phyloP scores from a whole-genome alignment of 2,888 invertebrate species.

The Melinaea menophilus region DNA sequence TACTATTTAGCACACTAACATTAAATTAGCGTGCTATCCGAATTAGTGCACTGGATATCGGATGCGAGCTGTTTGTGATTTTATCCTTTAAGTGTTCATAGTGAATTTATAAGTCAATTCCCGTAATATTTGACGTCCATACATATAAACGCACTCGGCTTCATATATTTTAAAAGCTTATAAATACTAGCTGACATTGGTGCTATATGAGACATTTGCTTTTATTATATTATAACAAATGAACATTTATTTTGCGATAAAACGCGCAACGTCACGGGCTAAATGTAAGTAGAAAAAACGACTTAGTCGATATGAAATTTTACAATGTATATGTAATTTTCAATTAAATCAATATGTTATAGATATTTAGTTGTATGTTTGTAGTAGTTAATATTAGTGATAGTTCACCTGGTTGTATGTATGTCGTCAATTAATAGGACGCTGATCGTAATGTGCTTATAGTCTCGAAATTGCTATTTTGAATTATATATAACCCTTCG shows the following conservation, averaged over 20 bases:
- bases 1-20: too few relatives aligned
- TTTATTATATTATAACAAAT: slow-evolving; percentile 16
- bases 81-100: slow-evolving; percentile 77
- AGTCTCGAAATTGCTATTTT: not conserved
- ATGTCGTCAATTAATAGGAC: slow-evolving; percentile 65
- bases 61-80: slow-evolving; percentile 71
- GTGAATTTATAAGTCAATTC: slow-evolving; percentile 70
- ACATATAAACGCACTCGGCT: slow-evolving; percentile 37
- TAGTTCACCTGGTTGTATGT: slow-evolving; percentile 71
- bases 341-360: slow-evolving; percentile 21
- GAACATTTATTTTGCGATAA: slow-evolving; percentile 21
- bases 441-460: not conserved
- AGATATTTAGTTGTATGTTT: slow-evolving; percentile 25
- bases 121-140: slow-evolving; percentile 68
- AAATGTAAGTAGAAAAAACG: slow-evolving; percentile 37
- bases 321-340: slow-evolving; percentile 44
- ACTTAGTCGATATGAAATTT: slow-evolving; percentile 57
- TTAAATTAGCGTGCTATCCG: too few relatives aligned
- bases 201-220: slow-evolving; percentile 53
- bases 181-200: slow-evolving; percentile 70
- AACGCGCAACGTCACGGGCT: not conserved
- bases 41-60: not conserved
- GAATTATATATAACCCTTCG: not conserved
- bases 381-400: slow-evolving; percentile 40
- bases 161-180: slow-evolving; percentile 10